Base-by-base conservation (phyloP, 2,888 invertebrate species). In the Hirtodrosophila alboralis region DNA sequence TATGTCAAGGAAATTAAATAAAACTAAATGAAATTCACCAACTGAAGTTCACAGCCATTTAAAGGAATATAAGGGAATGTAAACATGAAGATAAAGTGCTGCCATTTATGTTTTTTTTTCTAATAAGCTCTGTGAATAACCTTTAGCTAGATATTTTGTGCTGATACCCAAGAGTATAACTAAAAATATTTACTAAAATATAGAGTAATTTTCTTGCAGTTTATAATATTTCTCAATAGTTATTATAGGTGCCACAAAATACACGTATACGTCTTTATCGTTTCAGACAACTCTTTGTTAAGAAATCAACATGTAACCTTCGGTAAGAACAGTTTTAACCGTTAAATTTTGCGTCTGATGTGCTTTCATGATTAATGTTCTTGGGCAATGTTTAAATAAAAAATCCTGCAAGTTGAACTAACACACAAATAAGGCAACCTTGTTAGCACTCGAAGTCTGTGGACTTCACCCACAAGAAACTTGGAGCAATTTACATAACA, bases 401-500 rank as follows among this genome's bases (percentile, higher is more conserved):
- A 44, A 51, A 65, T 84, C 68, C 72, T 56, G 51, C 47, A 34
- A 61, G 62, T 26, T 30, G 18, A 56, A 38, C 36, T 12, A 38
- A 23, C 5, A 14, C 8, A 34, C 13, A 45, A 58, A 64, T 68
- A 68, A 58, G 58, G 70, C 69, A 69, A 64, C 59, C 59, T 79
- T 85, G 85, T 79, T 79, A 79, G 85, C 79, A 84, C 85, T 71
- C 64, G 63, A 47, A 36, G 73, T 53, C 59, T 52, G 7, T 36
- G 26, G 12, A 40, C 44, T 49, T 67, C 85, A 83, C 84, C 83
- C 84, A 78, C 75, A 64, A 78, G 59, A 52, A 52, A 72, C 52
- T 65, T 40, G 57, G 28, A 45, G 61, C 75, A 49, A 79, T 79
- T 79, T 79, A 79, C 79, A 79, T 79, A 79, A 79, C 85, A 79